Conservation (phyloP, 2,888 invertebrate species). For the Maniola hyperantus region DNA sequence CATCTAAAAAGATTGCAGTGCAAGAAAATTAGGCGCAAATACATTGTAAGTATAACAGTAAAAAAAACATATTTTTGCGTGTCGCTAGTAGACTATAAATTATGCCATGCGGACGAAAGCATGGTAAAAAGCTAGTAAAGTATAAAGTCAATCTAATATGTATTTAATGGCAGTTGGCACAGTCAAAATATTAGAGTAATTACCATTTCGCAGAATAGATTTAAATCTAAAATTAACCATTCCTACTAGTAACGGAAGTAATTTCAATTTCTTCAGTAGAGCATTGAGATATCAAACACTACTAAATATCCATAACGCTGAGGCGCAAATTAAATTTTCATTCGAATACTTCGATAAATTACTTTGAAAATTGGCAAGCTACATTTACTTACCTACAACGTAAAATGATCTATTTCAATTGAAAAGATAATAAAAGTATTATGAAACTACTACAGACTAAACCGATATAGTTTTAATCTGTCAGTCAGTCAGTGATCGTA, state of each 20-base stretch:
- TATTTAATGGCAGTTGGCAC: neutral
- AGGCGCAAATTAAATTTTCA: constrained; percentile 16
- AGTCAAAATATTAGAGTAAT: neutral
- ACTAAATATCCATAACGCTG: constrained; percentile 8
- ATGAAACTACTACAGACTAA: too few relatives aligned
- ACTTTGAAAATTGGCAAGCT: constrained; percentile 13
- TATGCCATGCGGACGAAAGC: too few relatives aligned
- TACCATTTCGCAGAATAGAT: neutral
- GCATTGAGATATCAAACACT: neutral
- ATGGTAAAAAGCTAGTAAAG: too few relatives aligned
- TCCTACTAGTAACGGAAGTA: neutral
- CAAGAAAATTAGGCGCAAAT: neutral
- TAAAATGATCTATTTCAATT: constrained; percentile 15
- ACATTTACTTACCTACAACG: constrained; percentile 1
- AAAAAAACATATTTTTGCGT: too few relatives aligned
- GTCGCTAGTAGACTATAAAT: too few relatives aligned
- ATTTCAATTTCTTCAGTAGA: constrained; percentile 1
- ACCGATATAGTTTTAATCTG: too few relatives aligned
- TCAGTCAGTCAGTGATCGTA: too few relatives aligned
- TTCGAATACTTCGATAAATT: constrained; percentile 15
- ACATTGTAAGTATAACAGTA: neutral
- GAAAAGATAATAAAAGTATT: neutral
- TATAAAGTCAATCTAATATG: too few relatives aligned
- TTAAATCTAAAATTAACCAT: neutral
- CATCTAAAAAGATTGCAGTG: neutral